Conservation (phyloP, 2,113 vertebrate genomes). For the Cranoglanis bouderius region DNA sequence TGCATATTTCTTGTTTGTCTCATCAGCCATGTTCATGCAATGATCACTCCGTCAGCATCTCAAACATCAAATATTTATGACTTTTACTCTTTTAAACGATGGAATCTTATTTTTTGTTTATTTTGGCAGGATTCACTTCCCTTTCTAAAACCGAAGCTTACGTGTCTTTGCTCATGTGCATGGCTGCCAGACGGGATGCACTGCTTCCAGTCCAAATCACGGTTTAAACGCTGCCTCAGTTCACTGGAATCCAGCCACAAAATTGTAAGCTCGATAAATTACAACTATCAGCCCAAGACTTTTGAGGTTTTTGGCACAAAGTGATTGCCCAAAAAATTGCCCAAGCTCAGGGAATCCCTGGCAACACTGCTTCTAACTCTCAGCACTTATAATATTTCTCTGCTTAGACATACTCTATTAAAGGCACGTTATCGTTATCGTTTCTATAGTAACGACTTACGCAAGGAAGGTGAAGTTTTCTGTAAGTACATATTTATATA, state of each 20-base stretch:
- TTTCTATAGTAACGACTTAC: background rate
- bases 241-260: background rate
- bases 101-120: background rate
- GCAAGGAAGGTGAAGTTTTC: background rate
- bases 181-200: background rate
- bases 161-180: background rate
- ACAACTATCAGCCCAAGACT: background rate
- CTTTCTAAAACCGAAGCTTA: background rate
- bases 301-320: background rate
- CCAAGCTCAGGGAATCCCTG: background rate
- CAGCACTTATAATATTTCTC: background rate
- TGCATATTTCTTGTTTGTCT: too few relatives aligned
- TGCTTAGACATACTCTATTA: background rate
- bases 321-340: background rate
- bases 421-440: background rate
- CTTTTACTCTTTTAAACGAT: background rate
- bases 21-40: background rate
- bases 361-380: background rate
- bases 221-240: background rate
- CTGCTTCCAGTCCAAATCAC: background rate
- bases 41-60: background rate
- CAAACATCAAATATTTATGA: background rate
- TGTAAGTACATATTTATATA: background rate
- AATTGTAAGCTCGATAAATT: background rate
- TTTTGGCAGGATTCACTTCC: slow-evolving; percentile 12